Conservation (phyloP, 2,113 vertebrate genomes). For the Grammomys surdaster region DNA sequence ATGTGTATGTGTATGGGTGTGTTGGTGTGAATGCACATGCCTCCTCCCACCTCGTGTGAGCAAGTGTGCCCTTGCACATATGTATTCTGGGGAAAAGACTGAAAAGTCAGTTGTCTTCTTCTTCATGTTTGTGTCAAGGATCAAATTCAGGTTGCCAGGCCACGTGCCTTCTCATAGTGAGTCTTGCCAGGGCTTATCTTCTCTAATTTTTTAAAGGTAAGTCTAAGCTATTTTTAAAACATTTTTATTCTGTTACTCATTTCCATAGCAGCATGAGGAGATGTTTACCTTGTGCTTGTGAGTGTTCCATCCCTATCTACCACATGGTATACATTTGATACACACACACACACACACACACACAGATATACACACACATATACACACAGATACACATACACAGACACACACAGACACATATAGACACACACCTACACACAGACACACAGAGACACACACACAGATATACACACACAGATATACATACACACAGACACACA, state of each 20-base stretch:
- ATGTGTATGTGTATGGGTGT: neutral
- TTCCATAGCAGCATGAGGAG: neutral
- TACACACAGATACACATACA: no score
- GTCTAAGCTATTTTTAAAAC: neutral
- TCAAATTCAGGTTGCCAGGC: neutral
- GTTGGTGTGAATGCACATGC: neutral
- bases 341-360: no score
- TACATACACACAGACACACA: no score
- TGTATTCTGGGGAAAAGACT: neutral
- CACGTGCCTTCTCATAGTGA: accelerated
- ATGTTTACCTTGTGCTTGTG: neutral
- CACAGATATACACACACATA: neutral
- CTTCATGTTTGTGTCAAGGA: no score
- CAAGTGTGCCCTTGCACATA: neutral
- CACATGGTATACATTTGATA: neutral
- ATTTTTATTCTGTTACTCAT: neutral
- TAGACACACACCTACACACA: neutral
- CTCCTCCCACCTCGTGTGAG: no score
- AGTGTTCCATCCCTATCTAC: neutral
- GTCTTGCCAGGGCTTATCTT: neutral
- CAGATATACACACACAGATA: no score
- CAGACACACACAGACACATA: neutral
- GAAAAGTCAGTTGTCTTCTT: neutral
- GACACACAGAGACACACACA: neutral
- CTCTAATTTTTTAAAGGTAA: neutral